A percentile compares a stretch with the other conserved stretches of the same genome.
phyloP scores from a whole-genome alignment of 2,888 invertebrate species.

The Portevinia maculata region DNA sequence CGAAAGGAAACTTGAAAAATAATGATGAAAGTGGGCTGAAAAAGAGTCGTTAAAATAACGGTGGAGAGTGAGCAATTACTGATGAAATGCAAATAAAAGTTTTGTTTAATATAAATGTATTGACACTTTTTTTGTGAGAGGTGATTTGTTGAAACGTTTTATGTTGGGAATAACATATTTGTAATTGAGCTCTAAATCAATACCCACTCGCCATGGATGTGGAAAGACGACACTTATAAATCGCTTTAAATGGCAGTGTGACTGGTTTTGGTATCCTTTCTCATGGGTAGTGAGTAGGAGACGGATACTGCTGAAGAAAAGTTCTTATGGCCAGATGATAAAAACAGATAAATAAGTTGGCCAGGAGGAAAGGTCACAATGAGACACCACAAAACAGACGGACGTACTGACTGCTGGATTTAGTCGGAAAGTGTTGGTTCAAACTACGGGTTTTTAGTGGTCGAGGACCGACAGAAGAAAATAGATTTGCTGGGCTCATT shows the following conservation, averaged over 20 bases:
- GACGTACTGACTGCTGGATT: no score
- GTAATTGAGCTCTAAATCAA: slow-evolving; percentile 9
- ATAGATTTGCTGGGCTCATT: no score
- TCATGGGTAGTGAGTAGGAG: slow-evolving; percentile 6
- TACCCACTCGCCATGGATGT: slow-evolving; percentile 8
- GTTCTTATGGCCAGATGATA: no score
- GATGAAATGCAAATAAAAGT: slow-evolving; percentile 62
- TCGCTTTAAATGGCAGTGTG: background rate
- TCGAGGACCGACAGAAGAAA: no score
- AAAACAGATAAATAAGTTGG: no score
- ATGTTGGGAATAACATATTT: background rate
- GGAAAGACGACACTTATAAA: background rate
- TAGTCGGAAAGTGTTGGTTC: no score
- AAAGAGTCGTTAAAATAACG: slow-evolving; percentile 61
- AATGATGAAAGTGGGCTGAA: slow-evolving; percentile 68
- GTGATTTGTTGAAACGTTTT: slow-evolving; percentile 18
- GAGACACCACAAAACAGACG: no score
- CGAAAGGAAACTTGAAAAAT: slow-evolving; percentile 62
- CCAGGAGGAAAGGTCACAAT: no score
- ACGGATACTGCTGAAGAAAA: slow-evolving; percentile 10
- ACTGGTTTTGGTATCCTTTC: slow-evolving; percentile 25
- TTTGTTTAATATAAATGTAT: slow-evolving; percentile 1
- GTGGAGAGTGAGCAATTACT: slow-evolving; percentile 65
- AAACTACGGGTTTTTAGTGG: no score
- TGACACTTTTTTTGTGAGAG: background rate